Conservation (phyloP, 2,113 vertebrate genomes). For the Vulpes ferrilata region DNA sequence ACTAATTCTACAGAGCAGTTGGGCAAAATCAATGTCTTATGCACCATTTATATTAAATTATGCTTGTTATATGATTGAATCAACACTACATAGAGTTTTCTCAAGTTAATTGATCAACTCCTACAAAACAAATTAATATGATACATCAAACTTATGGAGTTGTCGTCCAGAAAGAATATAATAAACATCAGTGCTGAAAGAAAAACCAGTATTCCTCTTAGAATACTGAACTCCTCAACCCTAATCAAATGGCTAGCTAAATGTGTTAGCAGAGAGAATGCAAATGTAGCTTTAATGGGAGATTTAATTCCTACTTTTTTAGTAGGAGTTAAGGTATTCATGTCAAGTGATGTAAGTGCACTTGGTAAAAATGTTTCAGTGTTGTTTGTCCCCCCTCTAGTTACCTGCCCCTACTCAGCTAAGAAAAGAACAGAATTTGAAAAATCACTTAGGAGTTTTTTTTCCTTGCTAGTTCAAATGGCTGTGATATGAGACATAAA, state of each 20-base stretch:
- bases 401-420: neutral
- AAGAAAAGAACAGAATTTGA: neutral
- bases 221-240: conserved; percentile 51
- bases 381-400: neutral
- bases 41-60: conserved; percentile 89
- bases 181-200: conserved; percentile 70
- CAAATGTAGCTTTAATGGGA: conserved; percentile 33
- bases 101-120: conserved; percentile 88
- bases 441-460: neutral
- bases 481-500: neutral
- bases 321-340: neutral
- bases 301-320: neutral
- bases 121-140: conserved; percentile 86
- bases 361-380: neutral
- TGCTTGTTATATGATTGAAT: conserved; percentile 87
- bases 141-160: conserved; percentile 84
- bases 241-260: conserved; percentile 21
- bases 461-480: neutral
- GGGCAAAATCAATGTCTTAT: conserved; percentile 88
- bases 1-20: conserved; percentile 87
- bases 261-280: conserved; percentile 20
- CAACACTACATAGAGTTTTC: conserved; percentile 86
- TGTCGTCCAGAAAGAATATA: conserved; percentile 65
- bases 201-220: neutral
- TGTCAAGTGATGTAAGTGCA: neutral